These are phyloP conservation scores for Cephus spinipes DNA, from an alignment of 2,888 invertebrate genomes.

Conservation along the genomic window DNA sequence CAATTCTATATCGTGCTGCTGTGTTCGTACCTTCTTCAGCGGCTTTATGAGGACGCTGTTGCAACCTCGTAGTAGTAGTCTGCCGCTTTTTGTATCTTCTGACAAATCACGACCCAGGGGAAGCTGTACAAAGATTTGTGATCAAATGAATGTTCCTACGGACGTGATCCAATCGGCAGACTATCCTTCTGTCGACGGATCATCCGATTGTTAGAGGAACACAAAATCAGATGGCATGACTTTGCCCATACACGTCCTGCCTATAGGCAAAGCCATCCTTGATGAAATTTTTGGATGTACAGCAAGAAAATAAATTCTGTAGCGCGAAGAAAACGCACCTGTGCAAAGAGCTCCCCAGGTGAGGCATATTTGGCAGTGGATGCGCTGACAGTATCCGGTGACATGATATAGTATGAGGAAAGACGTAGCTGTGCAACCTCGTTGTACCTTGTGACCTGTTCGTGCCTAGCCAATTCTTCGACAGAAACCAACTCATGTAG, in stretches of 20 bases:
- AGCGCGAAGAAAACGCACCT: slow-evolving; percentile 50
- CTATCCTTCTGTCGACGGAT: not conserved
- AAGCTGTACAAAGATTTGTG: slow-evolving; percentile 61
- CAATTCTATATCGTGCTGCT: slow-evolving; percentile 37
- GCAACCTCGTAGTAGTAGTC: slow-evolving; percentile 82
- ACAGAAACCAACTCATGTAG: slow-evolving; percentile 82
- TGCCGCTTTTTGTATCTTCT: slow-evolving; percentile 85
- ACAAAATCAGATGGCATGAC: not conserved
- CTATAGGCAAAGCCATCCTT: not conserved
- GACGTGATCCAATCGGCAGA: not conserved
- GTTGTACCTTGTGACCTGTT: slow-evolving; percentile 78
- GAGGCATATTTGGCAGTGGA: slow-evolving; percentile 82
- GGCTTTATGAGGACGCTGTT: slow-evolving; percentile 73
- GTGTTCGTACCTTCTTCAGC: slow-evolving; percentile 23
- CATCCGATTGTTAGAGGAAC: not conserved
- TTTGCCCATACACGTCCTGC: not conserved
- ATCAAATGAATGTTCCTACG: not conserved
- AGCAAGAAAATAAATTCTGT: not conserved
- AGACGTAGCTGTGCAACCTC: slow-evolving; percentile 74
- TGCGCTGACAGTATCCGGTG: slow-evolving; percentile 76
- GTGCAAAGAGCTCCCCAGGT: slow-evolving; percentile 81
- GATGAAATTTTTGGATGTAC: not conserved
- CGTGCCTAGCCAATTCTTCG: slow-evolving; percentile 82
- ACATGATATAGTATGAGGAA: slow-evolving; percentile 76
- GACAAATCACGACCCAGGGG: slow-evolving; percentile 80